Base-by-base conservation (phyloP, 1,140 invertebrate genomes). In the Periplaneta americana region DNA sequence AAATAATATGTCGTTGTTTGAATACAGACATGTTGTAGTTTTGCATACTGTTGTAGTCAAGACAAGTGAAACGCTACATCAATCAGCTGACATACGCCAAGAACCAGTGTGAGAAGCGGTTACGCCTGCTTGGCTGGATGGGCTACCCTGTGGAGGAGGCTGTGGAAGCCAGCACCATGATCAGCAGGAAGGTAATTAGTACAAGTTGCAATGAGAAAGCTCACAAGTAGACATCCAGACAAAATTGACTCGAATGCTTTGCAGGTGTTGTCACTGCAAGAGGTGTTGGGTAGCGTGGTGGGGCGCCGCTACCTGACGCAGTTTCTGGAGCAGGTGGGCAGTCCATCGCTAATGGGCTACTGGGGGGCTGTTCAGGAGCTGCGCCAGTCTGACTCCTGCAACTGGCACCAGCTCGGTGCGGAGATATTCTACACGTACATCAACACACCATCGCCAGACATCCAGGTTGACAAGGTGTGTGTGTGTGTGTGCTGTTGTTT, bases 381-480 rank as follows among this genome's bases (percentile, higher is more conserved):
- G 80, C 91, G 94, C 82, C 90, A 91, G 77, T 92, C 94, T 22
- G 92, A 92, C 80, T 90, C 93, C 84, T 93, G 92, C 80, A 92
- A 92, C 80, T 95, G 94, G 91, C 96, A 97, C 88, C 95, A 97
- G 84, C 87, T 97, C n/a, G 96, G 94, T 18, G 94, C 95, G 36
- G 96, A 97, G 86, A 96, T 97, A 83, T 97, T 96, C 88, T 96
- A 97, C 85, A 96, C 95, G 18, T 97, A 95, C 84, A 94, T 97
- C 32, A 80, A 80, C 32, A 80, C 94, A 75, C 93, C 94, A 10
- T 93, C 92, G 81, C 93, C 93, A 2, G 93, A 94, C 86, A 94
- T 96, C 81, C 95, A 95, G 89, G 92, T 95, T 75, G 93, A 94
- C 85, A 95, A 95, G 88, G 84, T 86, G 11, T 15, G 36, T n/a